Evolutionary conservation across 2,888 invertebrate species (phyloP).

Genomic region (Rotaria magnacalcarata): DNA sequence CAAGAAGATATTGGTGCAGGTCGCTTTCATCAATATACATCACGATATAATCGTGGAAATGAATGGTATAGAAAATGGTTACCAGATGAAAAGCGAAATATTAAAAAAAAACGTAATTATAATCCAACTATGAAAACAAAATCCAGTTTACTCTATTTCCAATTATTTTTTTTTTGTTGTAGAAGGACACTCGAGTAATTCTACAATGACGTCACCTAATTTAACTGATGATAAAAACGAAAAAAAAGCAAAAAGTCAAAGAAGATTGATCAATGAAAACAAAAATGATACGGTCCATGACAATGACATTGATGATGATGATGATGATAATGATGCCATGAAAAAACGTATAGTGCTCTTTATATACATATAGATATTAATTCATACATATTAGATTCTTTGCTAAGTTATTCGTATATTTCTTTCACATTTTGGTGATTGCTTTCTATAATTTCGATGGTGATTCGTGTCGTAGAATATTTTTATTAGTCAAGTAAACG

Average conservation of each 20-base stretch:
- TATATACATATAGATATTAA: background rate
- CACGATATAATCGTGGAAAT: constrained; percentile 81
- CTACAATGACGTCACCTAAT: background rate
- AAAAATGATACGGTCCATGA: background rate
- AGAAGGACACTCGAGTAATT: background rate
- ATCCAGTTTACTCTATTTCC: background rate
- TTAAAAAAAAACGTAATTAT: constrained; percentile 49
- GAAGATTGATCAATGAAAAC: background rate
- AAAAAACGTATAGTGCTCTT: constrained; percentile 10
- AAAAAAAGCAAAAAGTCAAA: background rate
- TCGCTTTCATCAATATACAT: constrained; percentile 78
- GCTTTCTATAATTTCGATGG: background rate
- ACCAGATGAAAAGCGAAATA: constrained; percentile 71
- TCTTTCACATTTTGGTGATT: background rate
- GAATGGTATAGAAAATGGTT: constrained; percentile 89
- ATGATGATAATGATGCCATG: background rate
- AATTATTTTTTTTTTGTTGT: background rate
- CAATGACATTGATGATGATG: background rate
- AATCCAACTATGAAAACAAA: background rate
- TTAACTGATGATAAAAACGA: background rate
- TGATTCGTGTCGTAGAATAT: background rate
- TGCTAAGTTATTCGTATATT: background rate
- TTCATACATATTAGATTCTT: background rate
- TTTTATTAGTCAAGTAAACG: background rate
- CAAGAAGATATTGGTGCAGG: constrained; percentile 66